A percentile compares a stretch with the other conserved stretches of the same genome.
Evolutionary conservation across 2,888 invertebrate genomes (phyloP).

Genomic region (Kryphioiulus occultus): DNA sequence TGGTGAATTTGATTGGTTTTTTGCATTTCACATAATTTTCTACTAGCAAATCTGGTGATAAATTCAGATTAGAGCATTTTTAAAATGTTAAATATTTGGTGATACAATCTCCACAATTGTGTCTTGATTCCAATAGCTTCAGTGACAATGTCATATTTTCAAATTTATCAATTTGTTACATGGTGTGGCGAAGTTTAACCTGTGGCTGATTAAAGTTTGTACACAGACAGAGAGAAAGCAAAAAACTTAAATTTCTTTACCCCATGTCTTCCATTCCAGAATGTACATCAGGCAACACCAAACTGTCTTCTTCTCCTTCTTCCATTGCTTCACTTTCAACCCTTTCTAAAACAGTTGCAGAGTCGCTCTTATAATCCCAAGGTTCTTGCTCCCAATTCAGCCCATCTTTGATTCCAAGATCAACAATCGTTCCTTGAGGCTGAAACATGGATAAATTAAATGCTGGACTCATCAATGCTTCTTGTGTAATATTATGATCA

Average conservation of each 20-base stretch:
- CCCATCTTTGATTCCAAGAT: conserved; percentile 50
- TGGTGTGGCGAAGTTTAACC: too few relatives aligned
- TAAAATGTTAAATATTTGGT: too few relatives aligned
- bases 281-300: conserved; percentile 58
- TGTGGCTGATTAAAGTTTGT: too few relatives aligned
- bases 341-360: conserved; percentile 58
- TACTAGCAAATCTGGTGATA: too few relatives aligned
- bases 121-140: too few relatives aligned
- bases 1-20: too few relatives aligned
- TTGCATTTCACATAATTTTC: too few relatives aligned
- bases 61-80: too few relatives aligned
- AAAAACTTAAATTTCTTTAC: conserved; percentile 55
- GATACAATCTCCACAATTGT: too few relatives aligned
- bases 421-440: conserved; percentile 41
- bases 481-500: neutral
- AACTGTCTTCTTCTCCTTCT: conserved; percentile 54
- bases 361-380: conserved; percentile 59
- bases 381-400: conserved; percentile 46
- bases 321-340: conserved; percentile 56
- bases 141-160: too few relatives aligned
- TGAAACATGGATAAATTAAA: neutral
- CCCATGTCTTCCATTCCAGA: conserved; percentile 59
- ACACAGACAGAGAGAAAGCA: neutral
- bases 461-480: too few relatives aligned
- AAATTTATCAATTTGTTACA: too few relatives aligned